A percentile compares a stretch with the other conserved stretches of the same genome.
Evolutionary conservation across 2,113 vertebrate species (phyloP).

Genomic region (Semnornis frantzii): DNA sequence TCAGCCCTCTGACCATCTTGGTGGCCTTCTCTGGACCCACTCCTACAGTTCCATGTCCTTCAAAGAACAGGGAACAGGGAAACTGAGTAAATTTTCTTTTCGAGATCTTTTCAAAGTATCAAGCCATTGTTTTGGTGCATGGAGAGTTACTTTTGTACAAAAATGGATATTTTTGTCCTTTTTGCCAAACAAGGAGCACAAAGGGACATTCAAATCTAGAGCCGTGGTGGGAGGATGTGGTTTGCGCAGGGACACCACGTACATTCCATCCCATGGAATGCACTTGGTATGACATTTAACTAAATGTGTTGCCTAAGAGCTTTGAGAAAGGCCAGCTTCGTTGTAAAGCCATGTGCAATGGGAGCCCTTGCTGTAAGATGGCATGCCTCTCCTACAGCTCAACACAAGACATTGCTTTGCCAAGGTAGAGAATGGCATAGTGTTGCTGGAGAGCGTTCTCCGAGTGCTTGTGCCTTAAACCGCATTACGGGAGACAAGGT

Average conservation of each 20-base stretch:
- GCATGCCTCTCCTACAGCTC: neutral
- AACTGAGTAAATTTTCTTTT: neutral
- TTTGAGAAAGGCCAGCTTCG: neutral
- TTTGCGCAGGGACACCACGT: constrained; percentile 38
- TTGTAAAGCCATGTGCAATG: neutral
- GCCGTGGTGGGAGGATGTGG: constrained; percentile 74
- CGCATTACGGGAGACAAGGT: neutral
- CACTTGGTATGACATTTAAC: constrained; percentile 30
- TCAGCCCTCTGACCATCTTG: too few relatives aligned
- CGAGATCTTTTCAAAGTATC: neutral
- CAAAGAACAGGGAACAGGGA: neutral
- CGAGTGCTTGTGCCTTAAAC: neutral
- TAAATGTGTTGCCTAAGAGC: neutral
- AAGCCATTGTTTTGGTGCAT: neutral
- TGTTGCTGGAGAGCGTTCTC: neutral
- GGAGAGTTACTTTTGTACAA: neutral
- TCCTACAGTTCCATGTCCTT: too few relatives aligned
- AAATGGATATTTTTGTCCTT: neutral
- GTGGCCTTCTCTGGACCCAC: too few relatives aligned
- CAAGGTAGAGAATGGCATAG: constrained; percentile 35
- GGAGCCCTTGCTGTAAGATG: neutral
- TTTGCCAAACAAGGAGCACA: constrained; percentile 73
- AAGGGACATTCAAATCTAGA: constrained; percentile 75
- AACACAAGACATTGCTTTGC: neutral
- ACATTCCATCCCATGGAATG: constrained; percentile 69